phyloP scores from a whole-genome alignment of 2,113 vertebrate genomes.

The Jaculus jaculus region DNA sequence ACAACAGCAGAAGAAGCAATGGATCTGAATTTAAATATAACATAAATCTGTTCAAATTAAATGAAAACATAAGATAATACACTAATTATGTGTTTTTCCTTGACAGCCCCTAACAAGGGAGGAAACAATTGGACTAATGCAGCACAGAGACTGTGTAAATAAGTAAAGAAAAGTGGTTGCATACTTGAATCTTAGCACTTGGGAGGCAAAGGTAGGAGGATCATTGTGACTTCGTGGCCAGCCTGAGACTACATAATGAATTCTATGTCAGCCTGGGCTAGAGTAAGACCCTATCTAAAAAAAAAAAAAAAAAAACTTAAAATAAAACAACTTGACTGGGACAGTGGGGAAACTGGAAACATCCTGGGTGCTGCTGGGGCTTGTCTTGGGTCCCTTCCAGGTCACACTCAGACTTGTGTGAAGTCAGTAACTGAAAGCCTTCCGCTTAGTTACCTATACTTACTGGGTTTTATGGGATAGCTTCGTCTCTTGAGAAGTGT shows the following conservation, averaged over 20 bases:
- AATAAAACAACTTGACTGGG: not conserved
- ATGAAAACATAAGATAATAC: constrained; percentile 52
- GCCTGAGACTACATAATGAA: too few relatives aligned
- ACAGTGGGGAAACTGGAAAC: not conserved
- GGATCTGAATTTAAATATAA: constrained; percentile 57
- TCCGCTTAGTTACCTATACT: not conserved
- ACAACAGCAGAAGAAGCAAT: constrained; percentile 39
- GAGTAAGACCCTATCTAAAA: too few relatives aligned
- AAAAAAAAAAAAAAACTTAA: too few relatives aligned
- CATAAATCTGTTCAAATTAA: constrained; percentile 65
- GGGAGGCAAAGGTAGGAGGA: too few relatives aligned
- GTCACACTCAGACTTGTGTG: not conserved
- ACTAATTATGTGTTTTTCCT: constrained; percentile 61
- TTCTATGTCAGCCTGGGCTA: too few relatives aligned
- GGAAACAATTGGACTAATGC: constrained; percentile 66
- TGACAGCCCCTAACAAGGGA: constrained; percentile 56
- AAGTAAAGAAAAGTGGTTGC: constrained; percentile 26
- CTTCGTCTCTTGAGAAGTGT: constrained; percentile 5
- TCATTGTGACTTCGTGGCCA: too few relatives aligned
- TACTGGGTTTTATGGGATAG: not conserved
- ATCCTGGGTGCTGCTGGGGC: not conserved
- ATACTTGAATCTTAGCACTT: too few relatives aligned
- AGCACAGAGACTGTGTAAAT: constrained; percentile 47
- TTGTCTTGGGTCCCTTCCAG: not conserved
- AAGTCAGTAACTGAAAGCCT: not conserved